Base-by-base conservation (phyloP, 2,797 vertebrate species). In the Poeciliopsis turneri region DNA sequence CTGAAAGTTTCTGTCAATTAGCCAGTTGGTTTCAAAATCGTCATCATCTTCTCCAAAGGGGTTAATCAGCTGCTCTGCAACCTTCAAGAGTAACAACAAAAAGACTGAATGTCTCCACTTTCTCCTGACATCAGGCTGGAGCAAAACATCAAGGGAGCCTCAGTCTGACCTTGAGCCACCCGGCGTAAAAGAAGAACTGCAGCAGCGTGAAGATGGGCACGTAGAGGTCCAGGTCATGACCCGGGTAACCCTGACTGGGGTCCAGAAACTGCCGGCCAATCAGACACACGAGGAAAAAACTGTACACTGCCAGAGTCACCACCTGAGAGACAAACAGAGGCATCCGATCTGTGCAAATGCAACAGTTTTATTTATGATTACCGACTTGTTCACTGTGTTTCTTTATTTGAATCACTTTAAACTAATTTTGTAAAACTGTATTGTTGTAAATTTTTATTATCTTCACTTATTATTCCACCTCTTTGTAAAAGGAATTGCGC, bases 21-120 rank as follows among this genome's bases (percentile, higher is more conserved):
- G 91, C 82, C 97, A 97, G 92, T 99, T 98, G 82, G 96, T 97
- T 92, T 98, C 97, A 89, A 98, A 98, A 86, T 98, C 97, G 0
- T 98, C 97, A 0, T 99, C 97, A 0, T 99, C 98, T 86, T 98
- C 97, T 86, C 98, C 98, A 9, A 99, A 99, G 1, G 97, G 97
- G 86, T 99, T 98, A 78, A 98, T 97, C 69, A 98, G 94, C 89
- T 98, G 97, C 86, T 98, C 97, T 0, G 97, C 97, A 4, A 98
- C 98, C 97, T 99, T 86, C 36, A 83, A 68, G 28, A 77, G 15
- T 76, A 11, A 59, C 43, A 59, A 69, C 1, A 41, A 41, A 41
- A 68, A 23, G 25, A 51, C 1, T 18, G 15, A 59, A 79, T 7
- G 75, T 0, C 4, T 20, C 5, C 74, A 20, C 4, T 20, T 15